phyloP scores from a whole-genome alignment of 1,140 invertebrate species.

The Zaprionus ornatus region DNA sequence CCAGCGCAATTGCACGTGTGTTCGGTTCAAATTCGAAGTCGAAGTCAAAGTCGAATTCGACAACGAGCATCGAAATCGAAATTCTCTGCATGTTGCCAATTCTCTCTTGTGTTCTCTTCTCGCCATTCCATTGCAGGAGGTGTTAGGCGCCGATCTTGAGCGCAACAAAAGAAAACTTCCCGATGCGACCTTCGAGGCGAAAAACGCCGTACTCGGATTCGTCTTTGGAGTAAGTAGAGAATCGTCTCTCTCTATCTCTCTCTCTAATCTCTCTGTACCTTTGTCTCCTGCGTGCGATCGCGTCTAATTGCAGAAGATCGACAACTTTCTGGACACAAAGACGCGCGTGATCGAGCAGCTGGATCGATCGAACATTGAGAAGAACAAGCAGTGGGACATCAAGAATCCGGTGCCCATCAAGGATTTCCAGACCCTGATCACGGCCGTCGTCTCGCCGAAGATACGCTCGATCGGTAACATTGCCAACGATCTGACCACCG shows the following conservation, averaged over 20 bases:
- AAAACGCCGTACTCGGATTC: conserved; percentile 90
- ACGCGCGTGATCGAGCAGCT: conserved; percentile 88
- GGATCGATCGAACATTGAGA: conserved; percentile 88
- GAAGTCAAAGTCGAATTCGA: background rate
- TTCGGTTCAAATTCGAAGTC: background rate
- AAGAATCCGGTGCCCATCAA: conserved; percentile 85
- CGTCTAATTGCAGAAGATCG: conserved; percentile 87
- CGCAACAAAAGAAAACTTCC: conserved; percentile 90
- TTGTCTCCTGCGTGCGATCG: background rate
- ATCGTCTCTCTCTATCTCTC: background rate
- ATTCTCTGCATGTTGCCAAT: conserved; percentile 15
- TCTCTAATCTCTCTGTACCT: background rate
- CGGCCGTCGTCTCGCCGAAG: conserved; percentile 86
- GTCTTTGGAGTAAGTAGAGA: conserved; percentile 90
- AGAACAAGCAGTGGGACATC: conserved; percentile 90
- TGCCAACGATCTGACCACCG: conserved; percentile 85
- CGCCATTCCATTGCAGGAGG: conserved; percentile 65
- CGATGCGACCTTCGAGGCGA: conserved; percentile 88
- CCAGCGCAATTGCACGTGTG: conserved; percentile 6
- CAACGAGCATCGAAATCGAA: background rate
- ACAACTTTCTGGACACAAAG: conserved; percentile 90
- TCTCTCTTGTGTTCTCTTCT: conserved; percentile 31
- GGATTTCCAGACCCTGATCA: conserved; percentile 83
- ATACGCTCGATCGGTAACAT: conserved; percentile 86
- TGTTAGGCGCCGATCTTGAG: conserved; percentile 76